Conservation (phyloP, 2,113 vertebrate species). For the Pandion haliaetus region DNA sequence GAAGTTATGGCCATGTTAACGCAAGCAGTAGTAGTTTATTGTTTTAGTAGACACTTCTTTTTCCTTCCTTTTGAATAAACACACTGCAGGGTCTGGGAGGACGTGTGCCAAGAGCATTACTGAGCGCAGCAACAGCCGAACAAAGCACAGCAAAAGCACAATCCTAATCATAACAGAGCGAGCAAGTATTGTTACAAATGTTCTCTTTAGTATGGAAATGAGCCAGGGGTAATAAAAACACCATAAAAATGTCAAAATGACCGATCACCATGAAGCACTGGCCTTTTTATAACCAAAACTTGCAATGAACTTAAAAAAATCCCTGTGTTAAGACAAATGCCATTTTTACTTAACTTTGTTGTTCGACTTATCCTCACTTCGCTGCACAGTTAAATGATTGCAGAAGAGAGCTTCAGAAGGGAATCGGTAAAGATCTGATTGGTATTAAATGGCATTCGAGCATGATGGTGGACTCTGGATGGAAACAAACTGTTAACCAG, state of each 20-base stretch:
- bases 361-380: not conserved
- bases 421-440: not conserved
- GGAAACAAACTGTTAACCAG: not conserved
- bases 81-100: slow-evolving; percentile 22
- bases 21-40: slow-evolving; percentile 50
- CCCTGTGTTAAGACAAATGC: slow-evolving; percentile 13
- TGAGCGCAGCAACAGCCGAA: not conserved
- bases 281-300: slow-evolving; percentile 47
- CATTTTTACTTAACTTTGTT: slow-evolving; percentile 49
- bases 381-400: not conserved
- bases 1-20: slow-evolving; percentile 26
- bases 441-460: not conserved
- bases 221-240: slow-evolving; percentile 68
- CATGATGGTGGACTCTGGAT: not conserved
- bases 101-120: slow-evolving; percentile 56
- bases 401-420: not conserved
- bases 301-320: slow-evolving; percentile 36
- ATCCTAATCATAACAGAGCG: slow-evolving; percentile 12
- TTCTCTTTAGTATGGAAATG: slow-evolving; percentile 65
- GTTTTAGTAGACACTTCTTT: slow-evolving; percentile 65
- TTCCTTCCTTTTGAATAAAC: slow-evolving; percentile 62
- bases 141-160: slow-evolving; percentile 7
- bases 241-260: slow-evolving; percentile 69
- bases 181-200: slow-evolving; percentile 61
- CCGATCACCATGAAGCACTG: not conserved